Evolutionary conservation across 2,888 invertebrate species (phyloP).

Genomic region (Plagodis dolabraria): DNA sequence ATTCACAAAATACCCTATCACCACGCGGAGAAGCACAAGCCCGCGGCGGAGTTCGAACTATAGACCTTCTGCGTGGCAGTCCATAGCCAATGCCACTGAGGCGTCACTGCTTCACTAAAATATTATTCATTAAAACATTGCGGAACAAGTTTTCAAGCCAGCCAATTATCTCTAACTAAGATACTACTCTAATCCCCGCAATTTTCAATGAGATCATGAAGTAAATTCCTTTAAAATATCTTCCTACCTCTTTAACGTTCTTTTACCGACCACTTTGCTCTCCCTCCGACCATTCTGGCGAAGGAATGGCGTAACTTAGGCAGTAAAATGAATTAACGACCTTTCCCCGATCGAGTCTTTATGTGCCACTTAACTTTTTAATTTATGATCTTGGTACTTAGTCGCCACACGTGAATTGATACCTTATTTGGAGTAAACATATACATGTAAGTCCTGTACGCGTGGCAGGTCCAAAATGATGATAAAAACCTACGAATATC

Average conservation of each 20-base stretch:
- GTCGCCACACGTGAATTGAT: conserved; percentile 33
- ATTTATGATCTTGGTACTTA: conserved; percentile 52
- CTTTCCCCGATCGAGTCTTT: conserved; percentile 52
- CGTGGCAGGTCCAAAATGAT: too few species aligned
- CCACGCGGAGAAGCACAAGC: too few species aligned
- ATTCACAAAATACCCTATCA: too few species aligned
- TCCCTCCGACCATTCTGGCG: conserved; percentile 33
- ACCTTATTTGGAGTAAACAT: conserved; percentile 13
- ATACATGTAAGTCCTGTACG: neutral
- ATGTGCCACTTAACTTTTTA: conserved; percentile 64
- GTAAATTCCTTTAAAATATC: conserved; percentile 14
- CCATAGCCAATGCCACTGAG: too few species aligned
- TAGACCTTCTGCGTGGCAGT: too few species aligned
- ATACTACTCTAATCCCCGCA: neutral
- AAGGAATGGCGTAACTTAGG: conserved; percentile 59
- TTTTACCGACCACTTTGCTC: conserved; percentile 23
- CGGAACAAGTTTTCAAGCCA: too few species aligned
- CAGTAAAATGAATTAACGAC: conserved; percentile 66
- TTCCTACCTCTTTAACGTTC: conserved; percentile 11
- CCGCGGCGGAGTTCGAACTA: too few species aligned
- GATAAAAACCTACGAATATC: neutral
- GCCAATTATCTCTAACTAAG: too few species aligned
- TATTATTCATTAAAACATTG: too few species aligned
- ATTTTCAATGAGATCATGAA: conserved; percentile 5
- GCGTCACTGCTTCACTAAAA: too few species aligned